phyloP scores from a whole-genome alignment of 2,797 vertebrate species.

The Lemur catta region DNA sequence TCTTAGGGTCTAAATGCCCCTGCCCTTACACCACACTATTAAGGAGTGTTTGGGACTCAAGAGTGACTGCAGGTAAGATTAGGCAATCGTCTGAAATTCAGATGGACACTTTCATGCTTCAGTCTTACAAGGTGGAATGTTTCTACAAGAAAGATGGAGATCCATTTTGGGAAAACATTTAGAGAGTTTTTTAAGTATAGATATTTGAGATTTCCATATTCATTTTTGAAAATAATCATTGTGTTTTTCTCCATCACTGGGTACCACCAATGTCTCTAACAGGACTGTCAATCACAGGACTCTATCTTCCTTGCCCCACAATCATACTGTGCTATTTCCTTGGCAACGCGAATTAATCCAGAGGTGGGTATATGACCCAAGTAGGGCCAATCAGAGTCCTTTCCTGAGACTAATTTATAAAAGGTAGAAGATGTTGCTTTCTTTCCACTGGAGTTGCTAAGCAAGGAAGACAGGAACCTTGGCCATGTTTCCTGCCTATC shows the following conservation, averaged over 20 bases:
- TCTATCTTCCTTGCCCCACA: neutral
- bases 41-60: neutral
- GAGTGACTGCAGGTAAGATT: neutral
- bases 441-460: neutral
- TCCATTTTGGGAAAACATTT: constrained; percentile 3
- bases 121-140: neutral
- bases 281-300: neutral
- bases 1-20: neutral
- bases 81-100: neutral
- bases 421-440: neutral
- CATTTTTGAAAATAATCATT: neutral
- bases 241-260: neutral
- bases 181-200: neutral
- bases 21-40: neutral
- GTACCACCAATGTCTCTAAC: neutral
- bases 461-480: neutral
- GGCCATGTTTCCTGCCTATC: neutral
- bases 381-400: neutral
- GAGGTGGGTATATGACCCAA: neutral
- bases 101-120: neutral
- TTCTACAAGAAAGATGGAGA: constrained; percentile 14
- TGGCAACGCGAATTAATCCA: neutral
- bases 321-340: neutral
- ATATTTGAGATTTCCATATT: neutral
- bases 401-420: neutral